Conservation (phyloP, 2,888 invertebrate species). For the Ferdinandea cuprea region DNA sequence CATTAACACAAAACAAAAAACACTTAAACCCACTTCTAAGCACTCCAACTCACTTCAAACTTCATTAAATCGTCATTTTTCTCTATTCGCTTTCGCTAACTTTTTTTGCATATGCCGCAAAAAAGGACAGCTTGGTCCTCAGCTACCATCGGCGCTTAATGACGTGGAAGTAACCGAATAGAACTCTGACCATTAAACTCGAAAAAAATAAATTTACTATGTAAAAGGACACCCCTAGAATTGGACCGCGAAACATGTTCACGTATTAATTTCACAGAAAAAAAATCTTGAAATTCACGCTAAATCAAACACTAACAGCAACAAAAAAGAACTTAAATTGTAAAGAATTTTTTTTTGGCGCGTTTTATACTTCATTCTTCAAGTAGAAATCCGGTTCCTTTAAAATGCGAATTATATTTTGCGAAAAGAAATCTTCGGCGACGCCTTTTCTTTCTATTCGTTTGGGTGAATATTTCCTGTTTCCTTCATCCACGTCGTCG, state of each 20-base stretch:
- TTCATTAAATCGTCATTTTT: constrained; percentile 56
- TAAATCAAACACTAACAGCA: constrained; percentile 59
- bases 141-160: constrained; percentile 36
- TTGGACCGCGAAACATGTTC: constrained; percentile 23
- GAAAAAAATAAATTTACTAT: constrained; percentile 14
- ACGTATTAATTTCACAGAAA: constrained; percentile 15
- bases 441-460: constrained; percentile 60
- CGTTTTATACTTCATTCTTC: constrained; percentile 31
- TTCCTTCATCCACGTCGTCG: constrained; percentile 2
- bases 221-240: constrained; percentile 15
- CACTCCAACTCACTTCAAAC: constrained; percentile 50
- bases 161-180: constrained; percentile 64
- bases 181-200: constrained; percentile 65
- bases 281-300: constrained; percentile 39
- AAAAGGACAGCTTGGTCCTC: constrained; percentile 34
- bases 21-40: constrained; percentile 63
- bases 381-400: constrained; percentile 49
- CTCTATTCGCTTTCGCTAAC: not conserved
- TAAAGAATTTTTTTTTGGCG: constrained; percentile 50
- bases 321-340: constrained; percentile 5
- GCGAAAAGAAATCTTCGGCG: constrained; percentile 41
- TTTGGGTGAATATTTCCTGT: constrained; percentile 44
- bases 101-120: constrained; percentile 24
- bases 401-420: not conserved
- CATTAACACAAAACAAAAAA: constrained; percentile 39